phyloP scores from a whole-genome alignment of 2,113 vertebrate genomes.

The Tautogolabrus adspersus region DNA sequence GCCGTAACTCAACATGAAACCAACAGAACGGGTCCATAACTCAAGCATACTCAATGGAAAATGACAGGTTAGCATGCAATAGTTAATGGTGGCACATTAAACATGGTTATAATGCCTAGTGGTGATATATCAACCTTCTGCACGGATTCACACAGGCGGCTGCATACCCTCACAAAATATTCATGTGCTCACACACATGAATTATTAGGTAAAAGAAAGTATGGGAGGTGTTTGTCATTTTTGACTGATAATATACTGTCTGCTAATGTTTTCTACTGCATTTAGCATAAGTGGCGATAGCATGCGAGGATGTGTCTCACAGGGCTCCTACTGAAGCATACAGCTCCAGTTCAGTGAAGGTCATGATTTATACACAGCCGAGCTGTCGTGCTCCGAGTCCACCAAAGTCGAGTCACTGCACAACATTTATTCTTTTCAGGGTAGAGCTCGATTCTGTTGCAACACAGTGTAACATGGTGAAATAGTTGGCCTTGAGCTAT shows the following conservation, averaged over 20 bases:
- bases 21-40: conserved; percentile 8
- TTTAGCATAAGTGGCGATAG: conserved; percentile 15
- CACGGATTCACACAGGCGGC: background rate
- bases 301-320: conserved; percentile 12
- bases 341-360: conserved; percentile 38
- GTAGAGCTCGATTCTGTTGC: conserved; percentile 50
- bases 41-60: conserved; percentile 27
- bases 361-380: background rate
- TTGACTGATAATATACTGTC: background rate
- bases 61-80: conserved; percentile 38
- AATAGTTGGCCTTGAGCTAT: conserved; percentile 40
- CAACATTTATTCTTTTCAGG: conserved; percentile 34
- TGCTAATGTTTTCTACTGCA: background rate
- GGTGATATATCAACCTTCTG: conserved; percentile 17
- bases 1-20: conserved; percentile 5
- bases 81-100: conserved; percentile 37
- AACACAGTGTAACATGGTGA: conserved; percentile 46
- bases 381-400: conserved; percentile 24
- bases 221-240: background rate
- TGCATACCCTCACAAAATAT: background rate
- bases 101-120: conserved; percentile 29
- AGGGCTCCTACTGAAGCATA: background rate
- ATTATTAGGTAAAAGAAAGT: background rate
- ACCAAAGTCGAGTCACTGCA: conserved; percentile 28
- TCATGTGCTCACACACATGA: background rate